Evolutionary conservation across 2,797 vertebrate genomes (phyloP), one percentile per base, ranked within the genome.

Genomic region (Gymnodraco acuticeps): DNA sequence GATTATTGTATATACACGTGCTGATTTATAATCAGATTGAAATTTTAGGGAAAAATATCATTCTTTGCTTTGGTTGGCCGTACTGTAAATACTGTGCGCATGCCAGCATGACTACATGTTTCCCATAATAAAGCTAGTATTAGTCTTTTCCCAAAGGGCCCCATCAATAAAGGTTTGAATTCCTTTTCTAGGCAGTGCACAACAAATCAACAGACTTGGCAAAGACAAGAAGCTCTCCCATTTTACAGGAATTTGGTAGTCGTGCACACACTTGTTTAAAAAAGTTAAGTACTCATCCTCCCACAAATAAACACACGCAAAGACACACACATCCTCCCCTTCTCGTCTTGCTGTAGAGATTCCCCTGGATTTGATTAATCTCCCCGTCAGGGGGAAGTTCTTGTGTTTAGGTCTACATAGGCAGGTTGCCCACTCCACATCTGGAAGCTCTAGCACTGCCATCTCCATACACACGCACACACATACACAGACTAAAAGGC

Each of bases 391-490:
- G 85, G 89, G 87, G 86, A 92, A 90, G 93, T 94, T 94, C 92
- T 89, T 93, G 92, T 93, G 90, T 94, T 94, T 93, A 86, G 82
- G 86, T 91, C 90, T 85, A 72, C 55, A 86, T 87, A 89, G 93
- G 93, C 90, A 90, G 82, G 82, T 90, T 94, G 92, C 93, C 93
- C 93, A 92, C 79, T 88, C 77, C 94, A 94, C 95, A 95, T 95
- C 95, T 95, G 95, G 94, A 95, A 94, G 89, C 88, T 88, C 78
- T 91, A 87, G 89, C 60, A 56, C 83, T 84, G 74, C 80, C 78
- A 87, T 87, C 76, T 81, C 72, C 69, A 64, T 64, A 88, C 83
- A 72, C 77, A 87, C 73, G 77, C 68, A 75, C 75, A 27, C 27
- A 38, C 7, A 38, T 1, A 38, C 33, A 38, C 12, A 13, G 59